Percentiles rank a stretch among this genome's conserved stretches.
phyloP scores from a whole-genome alignment of 2,113 vertebrate genomes.

The Gorilla gorilla region DNA sequence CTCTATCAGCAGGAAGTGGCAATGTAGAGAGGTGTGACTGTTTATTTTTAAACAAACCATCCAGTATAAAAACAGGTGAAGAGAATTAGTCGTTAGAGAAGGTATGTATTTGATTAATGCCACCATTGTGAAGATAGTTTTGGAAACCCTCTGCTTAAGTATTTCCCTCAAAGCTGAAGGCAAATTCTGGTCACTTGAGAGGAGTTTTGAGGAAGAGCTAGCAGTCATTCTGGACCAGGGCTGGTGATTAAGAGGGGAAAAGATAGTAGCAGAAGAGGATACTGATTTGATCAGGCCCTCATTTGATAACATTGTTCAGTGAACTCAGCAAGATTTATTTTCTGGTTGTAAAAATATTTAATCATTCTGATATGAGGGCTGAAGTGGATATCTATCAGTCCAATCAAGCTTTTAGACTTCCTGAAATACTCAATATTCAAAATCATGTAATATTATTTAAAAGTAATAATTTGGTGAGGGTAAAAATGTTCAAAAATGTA shows the following conservation, averaged over 20 bases:
- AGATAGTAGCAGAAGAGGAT: not conserved
- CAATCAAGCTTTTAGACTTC: not conserved
- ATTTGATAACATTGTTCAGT: not conserved
- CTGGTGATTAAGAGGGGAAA: slow-evolving; percentile 22
- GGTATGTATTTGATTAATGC: not conserved
- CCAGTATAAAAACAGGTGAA: not conserved
- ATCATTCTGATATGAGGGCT: not conserved
- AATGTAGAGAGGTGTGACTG: not conserved
- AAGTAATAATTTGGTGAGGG: not conserved
- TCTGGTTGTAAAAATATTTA: not conserved
- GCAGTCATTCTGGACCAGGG: not conserved
- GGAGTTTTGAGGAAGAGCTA: not conserved
- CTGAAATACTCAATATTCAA: not conserved
- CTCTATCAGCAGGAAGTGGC: not conserved
- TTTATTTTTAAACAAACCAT: slow-evolving; percentile 9
- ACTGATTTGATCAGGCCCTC: not conserved
- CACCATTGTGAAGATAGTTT: slow-evolving; percentile 23
- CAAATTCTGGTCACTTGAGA: not conserved
- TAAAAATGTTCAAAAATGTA: not conserved
- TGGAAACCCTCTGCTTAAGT: not conserved
- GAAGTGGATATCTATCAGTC: not conserved
- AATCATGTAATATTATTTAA: not conserved
- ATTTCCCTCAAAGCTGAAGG: not conserved
- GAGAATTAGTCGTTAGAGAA: not conserved
- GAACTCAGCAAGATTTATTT: not conserved